phyloP scores from a whole-genome alignment of 2,113 vertebrate genomes.

The Cottus gobio region DNA sequence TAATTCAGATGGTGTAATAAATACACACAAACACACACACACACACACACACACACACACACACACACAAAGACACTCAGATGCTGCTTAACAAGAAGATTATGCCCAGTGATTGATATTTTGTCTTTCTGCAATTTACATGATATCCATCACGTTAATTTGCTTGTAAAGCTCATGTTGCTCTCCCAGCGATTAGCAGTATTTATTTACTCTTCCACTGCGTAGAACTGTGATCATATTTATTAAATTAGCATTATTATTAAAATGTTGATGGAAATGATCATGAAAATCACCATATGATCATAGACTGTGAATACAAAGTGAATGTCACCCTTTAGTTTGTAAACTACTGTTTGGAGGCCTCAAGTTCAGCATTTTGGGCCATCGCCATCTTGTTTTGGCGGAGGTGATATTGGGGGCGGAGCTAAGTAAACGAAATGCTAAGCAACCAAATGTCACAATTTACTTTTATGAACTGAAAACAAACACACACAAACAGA shows the following conservation, averaged over 20 bases:
- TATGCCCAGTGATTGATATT: slow-evolving; percentile 51
- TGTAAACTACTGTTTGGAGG: not conserved
- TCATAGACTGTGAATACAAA: not conserved
- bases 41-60: not conserved
- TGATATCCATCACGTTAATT: slow-evolving; percentile 54
- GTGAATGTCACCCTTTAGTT: not conserved
- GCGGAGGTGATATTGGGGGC: not conserved
- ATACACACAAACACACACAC: slow-evolving; percentile 15
- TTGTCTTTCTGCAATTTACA: slow-evolving; percentile 52
- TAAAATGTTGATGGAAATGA: not conserved
- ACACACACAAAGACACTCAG: slow-evolving; percentile 6
- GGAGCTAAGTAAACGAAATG: too few species aligned
- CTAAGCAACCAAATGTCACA: too few species aligned
- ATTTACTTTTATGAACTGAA: too few species aligned
- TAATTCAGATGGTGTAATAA: slow-evolving; percentile 2
- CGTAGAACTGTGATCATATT: too few species aligned
- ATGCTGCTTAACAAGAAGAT: slow-evolving; percentile 29
- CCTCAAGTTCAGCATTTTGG: not conserved
- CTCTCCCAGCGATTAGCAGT: slow-evolving; percentile 5
- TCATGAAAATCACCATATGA: not conserved
- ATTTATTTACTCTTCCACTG: slow-evolving; percentile 15
- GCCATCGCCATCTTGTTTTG: not conserved
- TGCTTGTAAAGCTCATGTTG: slow-evolving; percentile 20
- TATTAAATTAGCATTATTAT: slow-evolving; percentile 29
- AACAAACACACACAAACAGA: too few species aligned